Conservation (phyloP, 2,888 invertebrate genomes). For the Agrenia bidenticulata region DNA sequence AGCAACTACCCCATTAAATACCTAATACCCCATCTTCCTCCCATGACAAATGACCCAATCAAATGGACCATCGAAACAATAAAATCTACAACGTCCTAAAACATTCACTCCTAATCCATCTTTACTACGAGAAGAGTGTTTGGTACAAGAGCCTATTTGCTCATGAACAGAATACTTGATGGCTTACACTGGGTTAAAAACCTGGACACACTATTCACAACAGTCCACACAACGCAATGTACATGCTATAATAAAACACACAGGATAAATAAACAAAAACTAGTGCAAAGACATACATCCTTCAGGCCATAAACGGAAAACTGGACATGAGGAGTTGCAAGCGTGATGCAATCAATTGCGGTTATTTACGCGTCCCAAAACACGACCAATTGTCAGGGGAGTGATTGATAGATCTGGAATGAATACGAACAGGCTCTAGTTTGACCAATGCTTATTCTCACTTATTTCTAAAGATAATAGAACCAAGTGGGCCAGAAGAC, state of each 20-base stretch:
- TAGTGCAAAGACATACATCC: conserved; percentile 10
- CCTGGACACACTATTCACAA: too few species aligned
- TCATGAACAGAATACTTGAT: too few species aligned
- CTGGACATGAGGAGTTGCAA: neutral
- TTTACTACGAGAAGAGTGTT: neutral
- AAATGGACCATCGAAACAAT: conserved; percentile 20
- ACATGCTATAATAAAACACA: neutral
- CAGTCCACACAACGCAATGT: neutral
- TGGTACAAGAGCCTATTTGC: neutral
- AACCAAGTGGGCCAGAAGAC: too few species aligned
- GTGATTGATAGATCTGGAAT: conserved; percentile 30
- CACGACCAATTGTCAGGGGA: conserved; percentile 34
- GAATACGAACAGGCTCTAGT: neutral
- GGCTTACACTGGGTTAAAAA: too few species aligned
- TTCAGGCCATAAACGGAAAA: conserved; percentile 2
- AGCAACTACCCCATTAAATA: neutral
- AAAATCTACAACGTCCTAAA: conserved; percentile 2
- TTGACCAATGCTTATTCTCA: too few species aligned
- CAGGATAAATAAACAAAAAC: neutral
- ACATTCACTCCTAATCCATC: conserved; percentile 11
- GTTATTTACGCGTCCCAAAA: conserved; percentile 36
- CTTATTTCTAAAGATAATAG: too few species aligned
- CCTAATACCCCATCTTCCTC: conserved; percentile 7
- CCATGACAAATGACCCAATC: conserved; percentile 33
- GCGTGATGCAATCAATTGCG: conserved; percentile 9